Evolutionary conservation across 37 sponge, comb jelly and placozoan genomes (phyloP), one percentile per base, ranked within the genome.

Genomic region (Dysidea cf. avara): DNA sequence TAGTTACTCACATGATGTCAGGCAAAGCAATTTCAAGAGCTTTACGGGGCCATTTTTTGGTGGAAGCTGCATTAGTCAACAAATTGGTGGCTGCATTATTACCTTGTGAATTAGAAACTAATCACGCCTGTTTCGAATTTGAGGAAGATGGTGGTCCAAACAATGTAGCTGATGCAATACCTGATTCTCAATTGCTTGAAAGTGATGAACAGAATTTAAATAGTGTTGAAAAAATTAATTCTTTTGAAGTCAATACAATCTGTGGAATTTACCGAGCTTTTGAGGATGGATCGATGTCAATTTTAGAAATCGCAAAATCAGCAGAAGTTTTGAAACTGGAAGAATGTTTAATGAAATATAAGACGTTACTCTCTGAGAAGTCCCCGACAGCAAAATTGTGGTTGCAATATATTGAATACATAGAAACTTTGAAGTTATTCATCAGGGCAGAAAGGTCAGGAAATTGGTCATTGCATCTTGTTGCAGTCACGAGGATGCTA

Each of bases 391-490:
- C n/a, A n/a, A n/a, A n/a, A n/a, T n/a, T n/a, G n/a, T n/a, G n/a
- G n/a, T n/a, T n/a, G n/a, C n/a, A n/a, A n/a, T n/a, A n/a, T n/a
- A n/a, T n/a, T n/a, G n/a, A n/a, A n/a, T n/a, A n/a, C n/a, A n/a
- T n/a, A n/a, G n/a, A n/a, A n/a, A n/a, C n/a, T n/a, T n/a, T n/a
- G n/a, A n/a, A 25, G 58, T 34, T 64, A 57, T 76, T 66, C 36
- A 78, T 78, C 28, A 37, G 69, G 34, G 68, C 69, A 33, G 79
- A 78, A n/a, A 67, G 69, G 68, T 54, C 69, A 66, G 68, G 40
- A 35, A 56, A 72, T 9, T 72, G 74, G 74, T 7, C 17, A 3
- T 9, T 72, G 61, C 61, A 72, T 56, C 74, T 72, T 57, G 39
- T 72, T 37, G 58, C 74, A 53, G 58, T 72, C 3, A 39, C 7